phyloP scores from a whole-genome alignment of 2,888 invertebrate species.

The Lasioglossum zephyrum region DNA sequence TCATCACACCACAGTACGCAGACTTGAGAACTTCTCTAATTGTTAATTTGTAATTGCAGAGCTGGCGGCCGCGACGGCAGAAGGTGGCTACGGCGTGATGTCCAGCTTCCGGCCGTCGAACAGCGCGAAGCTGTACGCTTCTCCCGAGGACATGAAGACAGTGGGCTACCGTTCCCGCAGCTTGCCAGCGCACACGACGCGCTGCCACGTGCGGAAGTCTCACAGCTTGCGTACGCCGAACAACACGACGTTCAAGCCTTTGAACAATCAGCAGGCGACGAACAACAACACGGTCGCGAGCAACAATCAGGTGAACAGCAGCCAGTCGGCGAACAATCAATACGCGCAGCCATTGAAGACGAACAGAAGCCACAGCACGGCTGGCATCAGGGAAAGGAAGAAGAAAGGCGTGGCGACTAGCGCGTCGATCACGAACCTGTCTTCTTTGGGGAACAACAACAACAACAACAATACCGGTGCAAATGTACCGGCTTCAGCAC shows the following conservation, averaged over 20 bases:
- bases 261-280: conserved; percentile 49
- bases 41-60: conserved; percentile 76
- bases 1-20: neutral
- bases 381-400: conserved; percentile 81
- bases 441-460: conserved; percentile 69
- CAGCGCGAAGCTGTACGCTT: conserved; percentile 94
- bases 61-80: conserved; percentile 81
- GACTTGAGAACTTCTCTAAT: neutral
- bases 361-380: conserved; percentile 82
- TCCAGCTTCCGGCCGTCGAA: conserved; percentile 96
- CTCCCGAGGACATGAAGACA: conserved; percentile 92
- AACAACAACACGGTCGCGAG: conserved; percentile 52
- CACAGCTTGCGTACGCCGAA: conserved; percentile 86
- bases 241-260: conserved; percentile 84
- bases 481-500: conserved; percentile 80
- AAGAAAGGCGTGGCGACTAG: conserved; percentile 82
- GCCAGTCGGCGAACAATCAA: conserved; percentile 83
- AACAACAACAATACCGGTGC: conserved; percentile 52
- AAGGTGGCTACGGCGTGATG: conserved; percentile 87
- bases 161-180: conserved; percentile 88
- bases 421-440: conserved; percentile 83
- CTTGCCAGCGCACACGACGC: conserved; percentile 85
- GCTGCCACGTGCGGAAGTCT: conserved; percentile 87
- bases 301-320: conserved; percentile 63
- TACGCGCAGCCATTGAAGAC: conserved; percentile 87